Evolutionary conservation across 2,888 invertebrate genomes (phyloP), one percentile per base, ranked within the genome.

Genomic region (Parapristionchus giblindavisi): DNA sequence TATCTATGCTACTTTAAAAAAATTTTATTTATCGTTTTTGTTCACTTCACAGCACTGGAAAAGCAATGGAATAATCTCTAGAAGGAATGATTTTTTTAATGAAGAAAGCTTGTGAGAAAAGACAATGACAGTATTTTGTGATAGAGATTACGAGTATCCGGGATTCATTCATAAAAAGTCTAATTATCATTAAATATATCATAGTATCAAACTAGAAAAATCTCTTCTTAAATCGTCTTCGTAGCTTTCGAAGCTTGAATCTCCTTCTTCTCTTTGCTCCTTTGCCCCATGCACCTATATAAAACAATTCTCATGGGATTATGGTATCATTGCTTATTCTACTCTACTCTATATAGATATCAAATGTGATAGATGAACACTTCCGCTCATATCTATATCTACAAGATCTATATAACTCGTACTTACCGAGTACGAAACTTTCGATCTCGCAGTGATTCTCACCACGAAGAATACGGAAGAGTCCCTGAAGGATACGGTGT

Each of bases 381-480:
- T 38, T 61, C 38, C 38, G 8, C 61, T n/a, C n/a, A n/a, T n/a
- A n/a, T n/a, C n/a, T n/a, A n/a, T 48, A 14, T 14, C 14, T 48
- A 48, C 48, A 48, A 14, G 48, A 66, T 66, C 51, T 51, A 43
- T 38, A 56, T 56, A 71, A 56, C 29, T 56, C 6, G 27, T 27
- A 51, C 75, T 65, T 48, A 65, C 83, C 94, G 65, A 96, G 90
- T 4, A 96, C 93, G 89, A 93, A 95, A 1, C 92, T 92, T 88
- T 97, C 96, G 87, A 97, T 95, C 81, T 93, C 93, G 85, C 94
- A 93, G 88, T 96, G 95, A 90, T 95, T 93, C 73, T 88, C 89
- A 56, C 96, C 96, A 76, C 93, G 92, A 5, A 91, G 89, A 84
- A 97, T 96, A 77, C 93, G 92, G 92, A 97, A 96, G 88, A 92